A percentile compares a stretch with the other conserved stretches of the same genome.
Conservation (phyloP, 2,888 invertebrate genomes). For the Tachina fera region DNA sequence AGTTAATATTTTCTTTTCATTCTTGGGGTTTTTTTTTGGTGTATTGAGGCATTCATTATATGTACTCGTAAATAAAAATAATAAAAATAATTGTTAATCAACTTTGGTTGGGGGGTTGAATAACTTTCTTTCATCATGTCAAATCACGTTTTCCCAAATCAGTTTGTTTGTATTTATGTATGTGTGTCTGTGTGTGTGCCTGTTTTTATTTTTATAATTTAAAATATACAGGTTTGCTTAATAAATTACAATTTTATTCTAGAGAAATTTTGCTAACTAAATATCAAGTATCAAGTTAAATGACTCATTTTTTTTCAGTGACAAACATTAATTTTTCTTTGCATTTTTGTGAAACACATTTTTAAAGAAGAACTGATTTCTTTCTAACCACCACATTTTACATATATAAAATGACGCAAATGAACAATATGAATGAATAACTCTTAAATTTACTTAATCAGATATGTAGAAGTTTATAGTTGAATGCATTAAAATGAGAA, state of each 20-base stretch:
- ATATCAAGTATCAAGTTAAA: slow-evolving; percentile 50
- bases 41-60: slow-evolving; percentile 60
- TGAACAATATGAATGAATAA: not conserved
- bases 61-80: not conserved
- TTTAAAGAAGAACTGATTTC: not conserved
- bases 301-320: slow-evolving; percentile 30
- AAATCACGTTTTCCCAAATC: slow-evolving; percentile 41
- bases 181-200: too few relatives aligned
- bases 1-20: slow-evolving; percentile 34
- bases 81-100: slow-evolving; percentile 28
- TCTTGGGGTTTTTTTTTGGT: slow-evolving; percentile 52
- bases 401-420: not conserved
- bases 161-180: slow-evolving; percentile 1
- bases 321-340: slow-evolving; percentile 5
- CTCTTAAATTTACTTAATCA: slow-evolving; percentile 6
- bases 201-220: slow-evolving; percentile 28
- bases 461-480: slow-evolving; percentile 31
- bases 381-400: not conserved
- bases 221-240: slow-evolving; percentile 57
- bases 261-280: slow-evolving; percentile 58
- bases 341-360: slow-evolving; percentile 13
- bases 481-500: not conserved
- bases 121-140: slow-evolving; percentile 32
- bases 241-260: slow-evolving; percentile 62
- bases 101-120: slow-evolving; percentile 28